Percentiles rank a stretch among this genome's conserved stretches.
Evolutionary conservation across 2,113 vertebrate genomes (phyloP).

Genomic region (Morone chrysops): DNA sequence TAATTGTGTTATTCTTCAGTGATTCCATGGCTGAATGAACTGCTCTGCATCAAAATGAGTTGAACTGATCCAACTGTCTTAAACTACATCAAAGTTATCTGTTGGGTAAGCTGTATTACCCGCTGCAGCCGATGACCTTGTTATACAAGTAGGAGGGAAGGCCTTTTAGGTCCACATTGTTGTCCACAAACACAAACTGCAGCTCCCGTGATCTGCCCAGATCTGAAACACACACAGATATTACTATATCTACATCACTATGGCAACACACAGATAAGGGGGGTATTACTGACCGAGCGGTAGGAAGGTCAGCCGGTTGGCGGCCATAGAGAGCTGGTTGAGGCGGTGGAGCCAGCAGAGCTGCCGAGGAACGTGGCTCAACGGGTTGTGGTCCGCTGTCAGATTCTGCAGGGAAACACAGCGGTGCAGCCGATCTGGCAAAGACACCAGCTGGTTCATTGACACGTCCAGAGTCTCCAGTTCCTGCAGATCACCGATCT

Average conservation of each 20-base stretch:
- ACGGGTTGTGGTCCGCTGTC: slow-evolving; percentile 92
- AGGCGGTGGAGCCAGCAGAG: slow-evolving; percentile 95
- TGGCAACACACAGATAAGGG: neutral
- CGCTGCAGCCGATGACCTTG: slow-evolving; percentile 97
- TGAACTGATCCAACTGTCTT: neutral
- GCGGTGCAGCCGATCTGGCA: slow-evolving; percentile 92
- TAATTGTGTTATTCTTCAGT: neutral
- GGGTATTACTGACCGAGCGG: slow-evolving; percentile 78
- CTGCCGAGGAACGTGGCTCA: slow-evolving; percentile 91
- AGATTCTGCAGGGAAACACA: slow-evolving; percentile 95
- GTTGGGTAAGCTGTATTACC: slow-evolving; percentile 76
- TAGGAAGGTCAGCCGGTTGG: slow-evolving; percentile 91
- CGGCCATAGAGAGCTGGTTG: slow-evolving; percentile 96
- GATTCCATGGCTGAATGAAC: neutral
- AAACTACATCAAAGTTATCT: neutral
- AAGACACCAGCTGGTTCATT: slow-evolving; percentile 89
- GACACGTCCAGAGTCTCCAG: slow-evolving; percentile 96
- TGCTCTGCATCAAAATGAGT: neutral
- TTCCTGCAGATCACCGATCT: slow-evolving; percentile 93
- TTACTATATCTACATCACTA: neutral
- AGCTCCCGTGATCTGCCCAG: slow-evolving; percentile 94
- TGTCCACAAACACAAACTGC: slow-evolving; percentile 97
- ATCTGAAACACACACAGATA: slow-evolving; percentile 82
- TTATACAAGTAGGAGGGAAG: slow-evolving; percentile 96
- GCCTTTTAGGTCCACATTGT: slow-evolving; percentile 92